Base-by-base conservation (phyloP, 2,888 invertebrate genomes). In the Pandemis heparana region DNA sequence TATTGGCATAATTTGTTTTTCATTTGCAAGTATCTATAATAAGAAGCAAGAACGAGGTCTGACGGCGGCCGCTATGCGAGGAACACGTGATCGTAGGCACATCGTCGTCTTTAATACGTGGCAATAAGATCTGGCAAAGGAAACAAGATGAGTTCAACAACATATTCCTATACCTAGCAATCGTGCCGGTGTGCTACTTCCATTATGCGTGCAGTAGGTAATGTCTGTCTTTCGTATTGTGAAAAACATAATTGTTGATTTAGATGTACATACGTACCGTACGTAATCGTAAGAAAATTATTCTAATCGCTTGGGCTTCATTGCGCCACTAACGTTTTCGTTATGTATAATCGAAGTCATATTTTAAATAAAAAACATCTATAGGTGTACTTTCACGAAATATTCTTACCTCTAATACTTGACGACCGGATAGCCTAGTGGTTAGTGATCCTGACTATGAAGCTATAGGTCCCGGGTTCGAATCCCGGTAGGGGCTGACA, bases 111-210 rank as follows among this genome's bases (percentile, higher is more conserved):
- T 60, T 66, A 66, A 61, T 51, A 51, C 66, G 61, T 32, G 39
- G 66, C 56, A 51, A 53, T 38, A 67, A 67, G 61, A 66, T 12
- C 66, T 41, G 18, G 65, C 51, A 43, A 53, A 71, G 41, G 53
- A 51, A 23, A 61, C 61, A 61, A 62, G 66, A 71, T 32, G 32
- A 62, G 61, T 71, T 46, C 41, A 53, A 71, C 51, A 63, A 74
- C 60, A 65, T 68, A 70, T 71, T 65, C 60, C 71, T 66, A 62
- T 56, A 67, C 61, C 61, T 72, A 38, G 39, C 51, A 51, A 61
- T 18, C 43, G 66, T 39, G 60, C 61, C 71, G 51, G 67, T 62
- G 71, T 62, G 71, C 71, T 72, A 67, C 71, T 72, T 72, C 71
- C 71, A 72, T 72, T 72, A 72, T 53, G 71, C 61, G 48, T 41